phyloP scores from a whole-genome alignment of 2,888 invertebrate genomes.

The Saturnia japonica region DNA sequence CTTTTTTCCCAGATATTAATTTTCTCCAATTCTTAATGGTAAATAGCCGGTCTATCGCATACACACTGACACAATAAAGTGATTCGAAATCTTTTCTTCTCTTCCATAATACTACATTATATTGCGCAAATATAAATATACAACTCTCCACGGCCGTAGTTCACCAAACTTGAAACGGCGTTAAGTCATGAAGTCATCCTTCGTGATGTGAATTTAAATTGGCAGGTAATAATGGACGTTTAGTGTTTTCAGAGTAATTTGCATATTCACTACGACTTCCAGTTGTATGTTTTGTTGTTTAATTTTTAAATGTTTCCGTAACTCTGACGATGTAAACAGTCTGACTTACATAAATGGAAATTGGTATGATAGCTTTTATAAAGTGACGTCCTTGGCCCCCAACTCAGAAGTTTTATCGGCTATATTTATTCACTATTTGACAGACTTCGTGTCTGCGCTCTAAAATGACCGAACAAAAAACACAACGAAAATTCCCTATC shows the following conservation, averaged over 20 bases:
- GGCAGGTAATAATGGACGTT: neutral
- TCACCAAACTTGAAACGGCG: conserved; percentile 1
- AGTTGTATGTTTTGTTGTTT: neutral
- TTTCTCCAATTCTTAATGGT: neutral
- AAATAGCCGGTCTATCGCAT: neutral
- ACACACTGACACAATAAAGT: neutral
- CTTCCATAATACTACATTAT: neutral
- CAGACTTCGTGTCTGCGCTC: too few relatives aligned
- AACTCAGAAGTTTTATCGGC: neutral
- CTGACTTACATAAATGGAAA: neutral
- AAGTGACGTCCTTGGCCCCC: neutral
- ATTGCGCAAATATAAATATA: neutral
- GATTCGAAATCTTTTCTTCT: neutral
- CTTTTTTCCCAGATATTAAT: neutral
- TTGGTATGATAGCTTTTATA: neutral
- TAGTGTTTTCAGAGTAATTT: neutral
- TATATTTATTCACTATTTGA: neutral
- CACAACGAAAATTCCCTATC: too few relatives aligned
- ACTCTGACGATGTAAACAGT: neutral
- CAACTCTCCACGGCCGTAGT: neutral
- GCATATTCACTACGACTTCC: neutral
- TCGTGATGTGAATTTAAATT: conserved; percentile 6
- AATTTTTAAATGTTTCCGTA: neutral
- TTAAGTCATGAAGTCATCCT: neutral
- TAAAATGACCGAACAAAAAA: too few relatives aligned